Conservation (phyloP, 2,797 vertebrate genomes). For the Uromys caudimaculatus region DNA sequence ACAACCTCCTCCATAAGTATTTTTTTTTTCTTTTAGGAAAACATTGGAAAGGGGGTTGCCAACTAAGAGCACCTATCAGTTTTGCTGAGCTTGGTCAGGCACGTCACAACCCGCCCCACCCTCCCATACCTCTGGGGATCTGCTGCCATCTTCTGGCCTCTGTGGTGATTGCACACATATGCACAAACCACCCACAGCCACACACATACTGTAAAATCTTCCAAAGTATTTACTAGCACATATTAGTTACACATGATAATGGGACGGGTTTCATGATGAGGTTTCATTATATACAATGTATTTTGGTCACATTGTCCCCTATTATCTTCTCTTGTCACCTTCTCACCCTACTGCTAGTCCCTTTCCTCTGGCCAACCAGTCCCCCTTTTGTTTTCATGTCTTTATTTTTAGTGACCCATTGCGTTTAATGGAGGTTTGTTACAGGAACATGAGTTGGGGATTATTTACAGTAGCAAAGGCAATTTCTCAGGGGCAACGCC, state of each 20-base stretch:
- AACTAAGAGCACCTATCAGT: neutral
- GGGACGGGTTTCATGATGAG: neutral
- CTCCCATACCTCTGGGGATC: neutral
- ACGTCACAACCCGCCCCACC: neutral
- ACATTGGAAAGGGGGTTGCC: neutral
- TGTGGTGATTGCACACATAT: neutral
- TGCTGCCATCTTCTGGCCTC: neutral
- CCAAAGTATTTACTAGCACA: neutral
- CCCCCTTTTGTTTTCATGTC: neutral
- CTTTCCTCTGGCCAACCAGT: neutral
- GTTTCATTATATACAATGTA: neutral
- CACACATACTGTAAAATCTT: neutral
- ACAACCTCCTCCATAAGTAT: neutral
- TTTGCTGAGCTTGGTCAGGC: neutral
- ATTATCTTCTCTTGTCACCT: neutral
- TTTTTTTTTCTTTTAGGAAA: constrained; percentile 20
- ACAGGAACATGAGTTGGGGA: neutral
- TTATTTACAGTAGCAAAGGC: neutral
- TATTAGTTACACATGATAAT: neutral
- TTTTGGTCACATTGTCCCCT: neutral
- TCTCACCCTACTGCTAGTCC: neutral
- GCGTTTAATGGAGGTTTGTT: neutral
- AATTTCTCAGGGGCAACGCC: neutral
- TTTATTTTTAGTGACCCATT: neutral
- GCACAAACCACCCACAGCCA: neutral